Percentiles rank a stretch among this genome's conserved stretches.
Evolutionary conservation across 2,797 vertebrate species (phyloP).

Genomic region (Bufotes viridis): DNA sequence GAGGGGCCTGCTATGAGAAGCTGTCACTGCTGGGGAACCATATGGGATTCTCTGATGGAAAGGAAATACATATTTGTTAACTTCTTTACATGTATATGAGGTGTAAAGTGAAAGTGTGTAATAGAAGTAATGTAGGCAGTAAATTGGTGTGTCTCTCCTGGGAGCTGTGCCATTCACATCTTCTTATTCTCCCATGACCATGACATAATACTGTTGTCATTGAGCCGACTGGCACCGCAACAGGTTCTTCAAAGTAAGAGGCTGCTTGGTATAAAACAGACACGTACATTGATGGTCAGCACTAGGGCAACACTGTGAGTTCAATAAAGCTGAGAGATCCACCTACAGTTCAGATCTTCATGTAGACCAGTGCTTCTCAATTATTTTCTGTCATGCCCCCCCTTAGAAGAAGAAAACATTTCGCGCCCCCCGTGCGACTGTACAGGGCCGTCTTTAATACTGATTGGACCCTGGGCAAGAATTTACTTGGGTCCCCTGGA

Average conservation of each 20-base stretch:
- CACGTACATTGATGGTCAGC: background rate
- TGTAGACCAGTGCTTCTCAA: too few relatives aligned
- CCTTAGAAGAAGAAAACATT: too few relatives aligned
- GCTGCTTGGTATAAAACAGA: background rate
- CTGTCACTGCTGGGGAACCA: slow-evolving; percentile 34
- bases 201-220: background rate
- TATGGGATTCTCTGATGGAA: slow-evolving; percentile 13
- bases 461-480: too few relatives aligned
- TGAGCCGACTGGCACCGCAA: background rate
- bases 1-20: slow-evolving; percentile 38
- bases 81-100: slow-evolving; percentile 17
- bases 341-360: too few relatives aligned
- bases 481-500: too few relatives aligned
- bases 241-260: background rate
- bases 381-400: too few relatives aligned
- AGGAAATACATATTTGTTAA: slow-evolving; percentile 34
- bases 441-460: too few relatives aligned
- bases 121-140: background rate
- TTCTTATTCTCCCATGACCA: background rate
- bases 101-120: slow-evolving; percentile 2
- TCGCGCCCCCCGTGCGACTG: too few relatives aligned
- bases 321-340: too few relatives aligned
- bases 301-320: too few relatives aligned
- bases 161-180: background rate
- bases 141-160: slow-evolving; percentile 1